These are phyloP conservation scores for Sitta europaea DNA, from an alignment of 2,113 vertebrate genomes.

Conservation along the genomic window DNA sequence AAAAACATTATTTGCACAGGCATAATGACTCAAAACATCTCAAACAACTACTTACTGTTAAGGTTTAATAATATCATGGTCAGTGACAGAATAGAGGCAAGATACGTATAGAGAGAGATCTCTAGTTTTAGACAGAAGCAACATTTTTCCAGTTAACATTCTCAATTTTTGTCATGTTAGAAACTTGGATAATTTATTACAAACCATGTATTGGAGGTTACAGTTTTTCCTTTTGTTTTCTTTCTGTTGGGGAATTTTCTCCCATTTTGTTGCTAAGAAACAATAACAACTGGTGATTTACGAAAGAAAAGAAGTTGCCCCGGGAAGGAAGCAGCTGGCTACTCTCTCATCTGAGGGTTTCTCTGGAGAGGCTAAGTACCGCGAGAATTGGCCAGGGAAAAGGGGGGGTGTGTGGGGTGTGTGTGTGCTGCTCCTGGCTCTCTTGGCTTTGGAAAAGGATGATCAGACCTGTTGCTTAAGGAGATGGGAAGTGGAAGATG, in stretches of 20 bases:
- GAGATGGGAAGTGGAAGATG: fast-evolving
- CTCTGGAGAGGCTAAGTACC: too few relatives aligned
- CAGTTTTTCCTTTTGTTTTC: background rate
- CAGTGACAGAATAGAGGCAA: background rate
- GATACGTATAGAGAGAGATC: background rate
- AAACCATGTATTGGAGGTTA: background rate
- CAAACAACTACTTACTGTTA: background rate
- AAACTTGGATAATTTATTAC: background rate
- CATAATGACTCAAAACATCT: background rate
- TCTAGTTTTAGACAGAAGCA: background rate
- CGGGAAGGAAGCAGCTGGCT: background rate
- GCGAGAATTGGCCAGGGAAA: fast-evolving
- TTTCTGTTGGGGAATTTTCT: background rate
- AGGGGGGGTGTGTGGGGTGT: too few relatives aligned
- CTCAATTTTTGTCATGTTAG: background rate
- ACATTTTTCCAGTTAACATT: background rate
- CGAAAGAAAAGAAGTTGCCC: background rate
- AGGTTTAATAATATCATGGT: background rate
- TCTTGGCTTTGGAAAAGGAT: too few relatives aligned
- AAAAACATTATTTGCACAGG: background rate
- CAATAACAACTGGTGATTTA: fast-evolving
- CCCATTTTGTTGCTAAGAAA: background rate
- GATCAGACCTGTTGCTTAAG: background rate
- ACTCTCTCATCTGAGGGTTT: background rate
- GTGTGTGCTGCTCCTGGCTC: too few relatives aligned